Conservation (phyloP, 2,113 vertebrate species). For the Dryoscopus gambensis region DNA sequence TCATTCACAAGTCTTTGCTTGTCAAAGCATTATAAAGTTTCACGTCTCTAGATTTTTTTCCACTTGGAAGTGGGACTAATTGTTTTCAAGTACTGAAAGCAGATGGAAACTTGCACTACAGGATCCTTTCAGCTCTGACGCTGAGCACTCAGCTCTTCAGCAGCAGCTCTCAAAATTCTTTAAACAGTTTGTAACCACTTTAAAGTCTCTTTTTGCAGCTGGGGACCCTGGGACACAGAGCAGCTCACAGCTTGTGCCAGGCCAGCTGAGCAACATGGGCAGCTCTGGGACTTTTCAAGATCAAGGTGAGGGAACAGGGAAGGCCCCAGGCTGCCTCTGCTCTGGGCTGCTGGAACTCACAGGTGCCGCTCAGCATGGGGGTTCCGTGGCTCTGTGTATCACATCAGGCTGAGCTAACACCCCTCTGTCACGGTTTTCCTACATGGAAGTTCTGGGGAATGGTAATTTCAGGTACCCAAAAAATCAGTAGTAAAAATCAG, state of each 20-base stretch:
- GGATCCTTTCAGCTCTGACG: neutral
- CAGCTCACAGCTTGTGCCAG: neutral
- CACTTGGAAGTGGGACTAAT: neutral
- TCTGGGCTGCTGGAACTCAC: neutral
- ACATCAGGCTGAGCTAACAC: neutral
- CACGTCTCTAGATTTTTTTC: neutral
- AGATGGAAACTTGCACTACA: neutral
- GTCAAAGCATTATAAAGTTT: neutral
- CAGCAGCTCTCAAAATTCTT: neutral
- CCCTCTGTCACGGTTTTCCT: neutral
- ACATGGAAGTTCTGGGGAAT: neutral
- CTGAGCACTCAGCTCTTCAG: neutral
- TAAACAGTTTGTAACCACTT: neutral
- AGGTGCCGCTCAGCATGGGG: fast-evolving
- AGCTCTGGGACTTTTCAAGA: neutral
- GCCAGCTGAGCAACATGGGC: neutral
- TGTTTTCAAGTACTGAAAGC: neutral
- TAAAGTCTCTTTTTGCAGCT: neutral
- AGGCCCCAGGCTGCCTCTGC: neutral
- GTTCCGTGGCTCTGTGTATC: neutral
- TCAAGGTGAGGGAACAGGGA: neutral
- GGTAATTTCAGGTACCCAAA: neutral
- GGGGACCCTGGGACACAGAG: fast-evolving
- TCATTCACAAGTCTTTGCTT: neutral
- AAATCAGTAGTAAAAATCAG: neutral